These are phyloP conservation scores for Coleophora deauratella DNA, from an alignment of 2,888 invertebrate species.

Conservation along the genomic window DNA sequence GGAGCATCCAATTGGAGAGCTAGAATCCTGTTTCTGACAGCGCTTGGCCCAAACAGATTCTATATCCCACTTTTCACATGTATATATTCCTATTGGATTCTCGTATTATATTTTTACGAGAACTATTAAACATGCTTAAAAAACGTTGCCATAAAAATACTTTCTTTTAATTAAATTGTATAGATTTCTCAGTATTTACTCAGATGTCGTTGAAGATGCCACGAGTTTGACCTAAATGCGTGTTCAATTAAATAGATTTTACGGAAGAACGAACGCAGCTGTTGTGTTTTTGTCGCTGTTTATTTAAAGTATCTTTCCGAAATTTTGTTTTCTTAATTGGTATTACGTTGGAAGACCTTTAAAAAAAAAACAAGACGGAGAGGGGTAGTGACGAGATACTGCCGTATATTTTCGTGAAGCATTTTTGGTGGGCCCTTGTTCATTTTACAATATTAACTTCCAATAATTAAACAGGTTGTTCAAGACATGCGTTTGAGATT, in stretches of 20 bases:
- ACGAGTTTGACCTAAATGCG: conserved; percentile 24
- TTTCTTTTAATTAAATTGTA: not conserved
- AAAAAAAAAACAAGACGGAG: too few relatives aligned
- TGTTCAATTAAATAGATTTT: conserved; percentile 26
- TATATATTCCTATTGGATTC: too few relatives aligned
- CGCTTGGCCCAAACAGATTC: conserved; percentile 62
- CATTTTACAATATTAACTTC: too few relatives aligned
- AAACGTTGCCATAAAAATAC: too few relatives aligned
- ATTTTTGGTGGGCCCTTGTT: too few relatives aligned
- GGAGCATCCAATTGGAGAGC: conserved; percentile 45
- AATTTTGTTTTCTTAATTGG: conserved; percentile 34
- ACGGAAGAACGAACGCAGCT: conserved; percentile 45
- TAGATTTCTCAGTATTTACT: conserved; percentile 32
- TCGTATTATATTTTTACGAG: too few relatives aligned
- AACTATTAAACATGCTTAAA: too few relatives aligned
- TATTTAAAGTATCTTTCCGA: conserved; percentile 19
- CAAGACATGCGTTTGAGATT: too few relatives aligned
- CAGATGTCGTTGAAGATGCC: conserved; percentile 49
- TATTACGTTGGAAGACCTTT: conserved; percentile 2
- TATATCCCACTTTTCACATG: too few relatives aligned
- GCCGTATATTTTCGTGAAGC: too few relatives aligned
- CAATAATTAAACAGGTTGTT: too few relatives aligned
- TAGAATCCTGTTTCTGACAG: conserved; percentile 64
- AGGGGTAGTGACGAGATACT: too few relatives aligned
- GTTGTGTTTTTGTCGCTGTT: conserved; percentile 29